Conservation (phyloP, 2,113 vertebrate species). For the Coptodon rendalli region DNA sequence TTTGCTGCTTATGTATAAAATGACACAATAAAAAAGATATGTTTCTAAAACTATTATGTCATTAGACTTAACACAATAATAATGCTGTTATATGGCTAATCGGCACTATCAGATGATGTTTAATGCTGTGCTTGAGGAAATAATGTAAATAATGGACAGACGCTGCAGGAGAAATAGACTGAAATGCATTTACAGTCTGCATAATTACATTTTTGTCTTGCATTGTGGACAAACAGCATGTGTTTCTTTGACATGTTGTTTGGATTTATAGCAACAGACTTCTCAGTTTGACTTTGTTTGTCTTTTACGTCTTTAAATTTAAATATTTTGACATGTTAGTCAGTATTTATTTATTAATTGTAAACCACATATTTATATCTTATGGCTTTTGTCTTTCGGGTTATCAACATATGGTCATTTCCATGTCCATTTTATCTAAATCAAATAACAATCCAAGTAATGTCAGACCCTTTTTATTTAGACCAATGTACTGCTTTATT, state of each 20-base stretch:
- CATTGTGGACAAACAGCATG: not conserved
- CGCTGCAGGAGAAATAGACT: not conserved
- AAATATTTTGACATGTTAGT: not conserved
- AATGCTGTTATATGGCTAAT: not conserved
- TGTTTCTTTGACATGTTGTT: not conserved
- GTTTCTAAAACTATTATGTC: not conserved
- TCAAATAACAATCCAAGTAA: not conserved
- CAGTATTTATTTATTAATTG: not conserved
- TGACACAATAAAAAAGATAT: not conserved
- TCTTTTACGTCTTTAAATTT: not conserved
- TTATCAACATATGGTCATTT: not conserved
- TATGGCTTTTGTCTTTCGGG: not conserved
- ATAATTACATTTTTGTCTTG: not conserved
- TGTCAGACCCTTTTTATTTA: not conserved
- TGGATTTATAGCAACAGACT: not conserved
- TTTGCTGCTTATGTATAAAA: not conserved
- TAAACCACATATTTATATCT: not conserved
- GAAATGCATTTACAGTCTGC: not conserved
- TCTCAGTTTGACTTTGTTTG: not conserved
- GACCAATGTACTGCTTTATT: not conserved
- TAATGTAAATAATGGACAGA: constrained; percentile 3
- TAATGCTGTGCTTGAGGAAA: not conserved
- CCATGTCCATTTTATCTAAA: not conserved
- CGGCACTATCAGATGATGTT: not conserved
- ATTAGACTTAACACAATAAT: not conserved